Base-by-base conservation (phyloP, 64 coral and sea anemone species). In the Montipora sp. region DNA sequence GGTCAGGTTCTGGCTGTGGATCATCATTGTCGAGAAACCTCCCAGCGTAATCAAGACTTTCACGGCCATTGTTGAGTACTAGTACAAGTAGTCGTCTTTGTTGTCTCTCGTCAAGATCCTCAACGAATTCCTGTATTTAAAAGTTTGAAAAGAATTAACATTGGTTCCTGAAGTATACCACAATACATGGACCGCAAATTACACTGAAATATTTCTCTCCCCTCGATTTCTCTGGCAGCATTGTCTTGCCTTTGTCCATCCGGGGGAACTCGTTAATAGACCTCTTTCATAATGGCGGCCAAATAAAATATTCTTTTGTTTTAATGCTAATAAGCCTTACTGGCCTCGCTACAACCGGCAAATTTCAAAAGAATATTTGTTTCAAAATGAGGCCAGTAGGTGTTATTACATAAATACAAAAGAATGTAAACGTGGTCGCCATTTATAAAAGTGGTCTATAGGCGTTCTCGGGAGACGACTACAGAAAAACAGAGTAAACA, bases 1-100 rank as follows among this genome's bases (percentile, higher is more conserved):
- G 51, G 51, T 63, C 60, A 63, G 60, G 60, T 63, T 78, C 75
- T 78, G 46, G 75, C 16, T 78, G 75, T 48, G 47, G 75, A 78
- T 78, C 75, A 78, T 78, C 46, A 19, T 78, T 49, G 60, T 49
- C 44, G 47, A 78, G 46, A 19, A 78, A 12, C 46, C 75, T 63
- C 60, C 9, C 0, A 48, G 75, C 75, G 14, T 49, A 51, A 78
- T 78, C 75, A 18, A 78, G 45, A 48, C 75, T 78, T 48, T 46
- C 75, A 18, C 47, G 46, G 16, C 75, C 75, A 49, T 78, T 22
- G 75, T 78, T 78, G 46, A 78, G 44, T 6, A 50, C 45, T 19
- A 78, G 0, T 48, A 78, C 15, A 50, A 49, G 75, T 78, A 78
- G 46, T 47, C 75, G 44, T 49, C 46, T 78, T 49, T 78, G 75